Base-by-base conservation (phyloP, 2,113 vertebrate genomes). In the Syrrhaptes paradoxus region DNA sequence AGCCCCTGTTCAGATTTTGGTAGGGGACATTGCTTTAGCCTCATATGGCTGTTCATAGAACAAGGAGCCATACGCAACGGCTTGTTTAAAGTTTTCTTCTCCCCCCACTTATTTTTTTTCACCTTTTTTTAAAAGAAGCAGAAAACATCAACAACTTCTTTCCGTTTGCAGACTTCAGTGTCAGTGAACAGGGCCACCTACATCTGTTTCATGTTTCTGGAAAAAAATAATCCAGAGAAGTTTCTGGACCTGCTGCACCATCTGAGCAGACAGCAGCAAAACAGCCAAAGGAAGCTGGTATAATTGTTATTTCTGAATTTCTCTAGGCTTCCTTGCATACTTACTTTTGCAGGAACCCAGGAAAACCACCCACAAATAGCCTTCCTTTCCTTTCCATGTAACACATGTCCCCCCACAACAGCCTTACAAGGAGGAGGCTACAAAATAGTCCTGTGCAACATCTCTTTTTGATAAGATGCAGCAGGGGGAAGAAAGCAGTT, bases 91-190 rank as follows among this genome's bases (percentile, higher is more conserved):
- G 14, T 76, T 68, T 85, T 55, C 7, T 66, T 49, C 55, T 74
- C 17, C 13, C 1, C 6, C 1, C 0, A 0, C 6, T 32, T 36
- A 8, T 19, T 38, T 57, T 57, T 77, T 57, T 20, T 11, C 6
- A 34, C 4, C 1, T 32, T 36, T 74, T 74, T 67, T 84, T 5
- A 41, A 22, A 71, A 76, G 26, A 75, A 94, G 63, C 3, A 58
- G 49, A 85, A 82, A 41, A 3, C 9, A 65, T 28, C 36, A 55
- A n/a, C 8, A 82, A 29, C n/a, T 65, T 61, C 1, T 48, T 93
- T 86, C 21, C 11, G 32, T 62, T 57, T 73, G 13, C 5, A 57
- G 48, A 65, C 31, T 52, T 59, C 24, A 38, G 20, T n/a, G 16
- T 45, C 19, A 55, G 18, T 57, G 49, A 83, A 61, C 4, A 46